A percentile compares a stretch with the other conserved stretches of the same genome.
phyloP scores from a whole-genome alignment of 2,888 invertebrate genomes.

The Nomada hirtipes region DNA sequence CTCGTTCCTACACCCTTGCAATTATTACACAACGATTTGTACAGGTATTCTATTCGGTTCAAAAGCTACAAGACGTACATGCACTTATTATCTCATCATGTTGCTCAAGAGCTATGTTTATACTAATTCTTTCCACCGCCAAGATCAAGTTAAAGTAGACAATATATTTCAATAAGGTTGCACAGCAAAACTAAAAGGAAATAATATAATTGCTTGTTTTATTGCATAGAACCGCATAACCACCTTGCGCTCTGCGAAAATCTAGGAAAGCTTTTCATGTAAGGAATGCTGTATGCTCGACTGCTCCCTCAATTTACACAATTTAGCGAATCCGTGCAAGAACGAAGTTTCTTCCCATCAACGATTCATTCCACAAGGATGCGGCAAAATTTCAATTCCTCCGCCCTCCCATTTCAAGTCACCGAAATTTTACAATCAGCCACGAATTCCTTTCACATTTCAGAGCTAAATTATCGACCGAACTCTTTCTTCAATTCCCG shows the following conservation, averaged over 20 bases:
- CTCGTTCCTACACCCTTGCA: too few relatives aligned
- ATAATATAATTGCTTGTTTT: background rate
- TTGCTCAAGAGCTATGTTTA: background rate
- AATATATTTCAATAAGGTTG: background rate
- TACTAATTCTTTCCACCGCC: background rate
- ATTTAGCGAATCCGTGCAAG: background rate
- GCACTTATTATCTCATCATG: too few relatives aligned
- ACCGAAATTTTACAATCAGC: background rate
- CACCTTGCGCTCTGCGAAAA: background rate
- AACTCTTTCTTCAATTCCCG: background rate
- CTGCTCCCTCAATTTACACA: background rate
- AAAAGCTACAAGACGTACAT: too few relatives aligned
- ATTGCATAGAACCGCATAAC: background rate
- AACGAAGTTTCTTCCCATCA: background rate
- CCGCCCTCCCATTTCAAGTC: too few relatives aligned
- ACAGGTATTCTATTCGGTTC: too few relatives aligned
- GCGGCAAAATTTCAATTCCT: background rate
- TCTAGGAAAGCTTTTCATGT: background rate
- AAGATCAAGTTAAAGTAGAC: background rate
- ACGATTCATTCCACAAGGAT: background rate
- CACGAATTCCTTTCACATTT: background rate
- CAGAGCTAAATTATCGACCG: background rate
- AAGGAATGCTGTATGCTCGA: background rate
- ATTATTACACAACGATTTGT: too few relatives aligned
- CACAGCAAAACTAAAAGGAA: background rate